Evolutionary conservation across 92 coral and sea anemone species (phyloP).

Genomic region (Porites evermanni): DNA sequence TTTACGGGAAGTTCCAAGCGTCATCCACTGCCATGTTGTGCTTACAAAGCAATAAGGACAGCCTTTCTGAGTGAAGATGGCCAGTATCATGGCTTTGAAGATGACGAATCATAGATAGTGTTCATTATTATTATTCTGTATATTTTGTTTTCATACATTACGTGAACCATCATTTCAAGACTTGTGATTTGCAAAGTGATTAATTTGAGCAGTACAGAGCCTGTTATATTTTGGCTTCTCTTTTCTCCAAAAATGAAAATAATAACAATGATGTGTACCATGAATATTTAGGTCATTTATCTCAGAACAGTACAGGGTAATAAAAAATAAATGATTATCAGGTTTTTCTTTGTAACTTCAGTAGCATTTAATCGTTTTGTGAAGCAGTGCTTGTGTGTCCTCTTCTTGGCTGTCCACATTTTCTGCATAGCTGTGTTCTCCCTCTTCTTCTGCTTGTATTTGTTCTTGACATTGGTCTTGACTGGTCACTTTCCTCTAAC

Average conservation of each 20-base stretch:
- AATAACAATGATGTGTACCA: too few relatives aligned
- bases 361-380: not conserved
- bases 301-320: not conserved
- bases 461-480: too few relatives aligned
- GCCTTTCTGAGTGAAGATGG: conserved; percentile 33
- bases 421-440: conserved; percentile 1
- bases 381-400: conserved; percentile 14
- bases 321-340: not conserved
- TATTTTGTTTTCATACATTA: too few relatives aligned
- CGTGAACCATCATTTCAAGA: too few relatives aligned
- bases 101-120: not conserved
- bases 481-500: too few relatives aligned
- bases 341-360: not conserved
- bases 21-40: conserved; percentile 62
- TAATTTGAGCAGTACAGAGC: too few relatives aligned
- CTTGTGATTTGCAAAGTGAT: too few relatives aligned
- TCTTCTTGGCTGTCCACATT: conserved; percentile 43
- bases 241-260: too few relatives aligned
- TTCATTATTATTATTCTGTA: too few relatives aligned
- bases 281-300: too few relatives aligned
- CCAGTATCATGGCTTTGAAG: conserved; percentile 30
- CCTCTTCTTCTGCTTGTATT: too few relatives aligned
- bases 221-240: too few relatives aligned
- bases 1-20: conserved; percentile 45
- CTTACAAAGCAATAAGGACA: conserved; percentile 46